These are phyloP conservation scores for Heliocidaris tuberculata DNA, from an alignment of 35 echinoderm and acorn worm genomes.

Conservation along the genomic window DNA sequence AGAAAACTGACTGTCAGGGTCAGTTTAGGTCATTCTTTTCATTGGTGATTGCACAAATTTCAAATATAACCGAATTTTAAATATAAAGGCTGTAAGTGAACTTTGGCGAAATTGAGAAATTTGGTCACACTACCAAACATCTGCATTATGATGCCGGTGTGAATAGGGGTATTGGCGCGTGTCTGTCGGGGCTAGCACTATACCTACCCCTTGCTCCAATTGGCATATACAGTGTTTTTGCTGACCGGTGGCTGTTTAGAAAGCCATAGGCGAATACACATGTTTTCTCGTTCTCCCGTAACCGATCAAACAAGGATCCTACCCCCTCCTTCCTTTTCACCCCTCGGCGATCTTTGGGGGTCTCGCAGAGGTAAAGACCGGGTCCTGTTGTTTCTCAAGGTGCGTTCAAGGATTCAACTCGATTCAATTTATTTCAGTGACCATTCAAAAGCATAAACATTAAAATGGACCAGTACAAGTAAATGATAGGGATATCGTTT, in stretches of 20 bases:
- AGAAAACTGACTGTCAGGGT: no score
- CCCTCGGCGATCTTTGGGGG: not conserved
- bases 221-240: not conserved
- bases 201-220: not conserved
- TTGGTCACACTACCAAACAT: no score
- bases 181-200: not conserved
- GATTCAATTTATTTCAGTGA: not conserved
- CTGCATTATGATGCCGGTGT: not conserved
- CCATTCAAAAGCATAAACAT: not conserved
- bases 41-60: no score
- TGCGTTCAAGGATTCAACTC: not conserved
- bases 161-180: not conserved
- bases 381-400: not conserved
- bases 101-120: no score
- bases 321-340: not conserved
- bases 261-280: not conserved
- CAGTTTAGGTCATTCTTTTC: no score
- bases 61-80: no score
- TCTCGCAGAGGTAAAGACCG: not conserved
- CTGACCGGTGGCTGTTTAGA: not conserved
- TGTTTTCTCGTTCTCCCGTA: not conserved
- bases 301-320: not conserved
- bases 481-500: not conserved
- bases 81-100: no score
- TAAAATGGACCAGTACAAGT: not conserved